Evolutionary conservation across 2,797 vertebrate genomes (phyloP), one percentile per base, ranked within the genome.

Genomic region (Mycteria americana): DNA sequence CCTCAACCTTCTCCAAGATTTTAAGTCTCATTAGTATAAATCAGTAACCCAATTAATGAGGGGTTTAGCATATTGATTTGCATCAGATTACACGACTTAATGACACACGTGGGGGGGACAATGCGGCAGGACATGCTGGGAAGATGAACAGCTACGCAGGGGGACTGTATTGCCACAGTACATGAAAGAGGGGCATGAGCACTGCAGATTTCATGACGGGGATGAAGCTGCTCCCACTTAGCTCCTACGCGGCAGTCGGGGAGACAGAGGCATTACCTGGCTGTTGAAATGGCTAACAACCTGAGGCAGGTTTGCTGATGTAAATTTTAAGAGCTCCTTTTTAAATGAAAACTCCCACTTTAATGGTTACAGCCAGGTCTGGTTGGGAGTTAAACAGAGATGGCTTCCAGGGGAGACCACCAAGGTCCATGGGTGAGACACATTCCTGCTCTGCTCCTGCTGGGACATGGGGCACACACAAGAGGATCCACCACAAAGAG

Each of bases 1-100:
- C 62, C 54, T 92, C 86, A 87, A 73, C 54, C 68, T 94, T 53
- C 81, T 72, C 93, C 81, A 45, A 46, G 91, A 89, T 87, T 94
- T 92, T 83, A 92, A 95, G 78, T 85, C 94, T 95, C 93, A 91
- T 96, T 93, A 95, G 92, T 80, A 80, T 75, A 93, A 97, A 89
- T 68, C 89, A 83, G 70, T 31, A 76, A 77, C 64, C 41, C 88
- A 93, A 65, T 93, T 94, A 91, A 83, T 19, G 93, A 92, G 57
- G 72, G 75, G 28, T 64, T 96, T 95, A 92, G 90, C 92, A 89
- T 72, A 80, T 83, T 70, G 84, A 95, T 97, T 94, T 95, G 77
- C 93, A 95, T 88, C 10, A 28, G 85, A 89, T 94, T 88, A 73
- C 64, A 53, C 0, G 3, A 73, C 89, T 92, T 92, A 94, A 79